Base-by-base conservation (phyloP, 2,113 vertebrate species). In the Chloebia gouldiae region DNA sequence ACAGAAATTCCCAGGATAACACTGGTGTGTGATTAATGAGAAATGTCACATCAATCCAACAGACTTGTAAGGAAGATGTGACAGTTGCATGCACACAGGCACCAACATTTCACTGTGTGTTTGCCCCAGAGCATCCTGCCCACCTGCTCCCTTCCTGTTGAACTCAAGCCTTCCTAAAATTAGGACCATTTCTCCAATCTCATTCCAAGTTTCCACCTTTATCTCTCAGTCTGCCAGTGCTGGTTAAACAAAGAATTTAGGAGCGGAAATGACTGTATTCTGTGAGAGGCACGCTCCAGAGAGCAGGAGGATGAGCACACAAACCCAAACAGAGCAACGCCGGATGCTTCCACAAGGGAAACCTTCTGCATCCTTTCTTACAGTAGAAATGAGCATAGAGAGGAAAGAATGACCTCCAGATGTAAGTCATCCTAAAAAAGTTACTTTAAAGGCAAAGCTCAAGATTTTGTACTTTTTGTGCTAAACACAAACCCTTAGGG, bases 1-100 rank as follows among this genome's bases (percentile, higher is more conserved):
- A 5, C 81, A 95, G 78, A 90, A 94, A 83, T 78, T 90, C 86
- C 82, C 72, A 64, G 49, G 45, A 72, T 84, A 95, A 61, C 72
- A 31, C 31, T 66, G 42, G 19, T 75, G 79, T 79, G 49, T 92
- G 69, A 81, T 86, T 73, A 63, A 72, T 5, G 7, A 86, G 59
- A 70, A 83, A 44, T 3, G 17, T 35, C 60, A 45, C 72, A 83
- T 64, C 61, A 60, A 15, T 59, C 42, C 73, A 56, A 33, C 28
- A 90, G 70, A 25, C 20, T 13, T 15, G 19, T 27, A 75, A 33
- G 84, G 49, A 66, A 81, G 85, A 59, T 40, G 76, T 3, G 63
- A 35, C 39, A 37, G 11, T 6, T 3, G 0, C 25, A 51, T 18
- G 45, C 54, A 80, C 64, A 40, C 44, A 72, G 45, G 42, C 42